Percentiles rank a stretch among this genome's conserved stretches.
These are phyloP conservation scores for Thecocarcelia acutangulata DNA, from an alignment of 2,888 invertebrate species.

Conservation along the genomic window DNA sequence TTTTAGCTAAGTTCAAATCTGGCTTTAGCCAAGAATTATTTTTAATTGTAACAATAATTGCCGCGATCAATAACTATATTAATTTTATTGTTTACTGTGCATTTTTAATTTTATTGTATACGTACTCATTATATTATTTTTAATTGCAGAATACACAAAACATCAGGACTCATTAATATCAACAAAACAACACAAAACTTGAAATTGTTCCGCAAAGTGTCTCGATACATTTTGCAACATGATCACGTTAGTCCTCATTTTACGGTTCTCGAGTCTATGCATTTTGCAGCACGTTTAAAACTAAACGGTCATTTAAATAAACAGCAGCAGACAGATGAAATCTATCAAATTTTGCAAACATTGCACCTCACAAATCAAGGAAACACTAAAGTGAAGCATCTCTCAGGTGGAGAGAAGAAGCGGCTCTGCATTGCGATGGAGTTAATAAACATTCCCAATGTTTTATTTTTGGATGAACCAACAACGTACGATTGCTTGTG, in stretches of 20 bases:
- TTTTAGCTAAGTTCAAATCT: too few relatives aligned
- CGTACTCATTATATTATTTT: too few relatives aligned
- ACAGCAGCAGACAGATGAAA: constrained; percentile 86
- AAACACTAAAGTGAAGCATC: constrained; percentile 86
- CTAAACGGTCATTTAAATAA: constrained; percentile 85
- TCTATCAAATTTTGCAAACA: constrained; percentile 91
- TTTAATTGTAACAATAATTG: too few relatives aligned
- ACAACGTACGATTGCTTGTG: constrained; percentile 87
- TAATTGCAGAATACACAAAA: constrained; percentile 83
- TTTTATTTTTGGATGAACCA: constrained; percentile 97
- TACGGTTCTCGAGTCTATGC: constrained; percentile 93
- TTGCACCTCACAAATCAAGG: constrained; percentile 88
- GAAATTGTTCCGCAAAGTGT: constrained; percentile 90
- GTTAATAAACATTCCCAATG: constrained; percentile 94
- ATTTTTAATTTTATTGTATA: too few relatives aligned
- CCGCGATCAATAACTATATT: too few relatives aligned
- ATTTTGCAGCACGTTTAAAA: constrained; percentile 94
- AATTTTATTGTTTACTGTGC: too few relatives aligned
- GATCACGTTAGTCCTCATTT: constrained; percentile 92
- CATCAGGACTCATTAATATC: constrained; percentile 88
- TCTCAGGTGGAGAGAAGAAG: constrained; percentile 97
- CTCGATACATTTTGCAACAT: constrained; percentile 97
- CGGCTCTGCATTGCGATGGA: constrained; percentile 95
- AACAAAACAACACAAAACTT: constrained; percentile 91
- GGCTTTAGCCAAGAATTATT: too few relatives aligned